Evolutionary conservation across 2,113 vertebrate species (phyloP), one percentile per base, ranked within the genome.

Genomic region (Melanerpes formicivorus): DNA sequence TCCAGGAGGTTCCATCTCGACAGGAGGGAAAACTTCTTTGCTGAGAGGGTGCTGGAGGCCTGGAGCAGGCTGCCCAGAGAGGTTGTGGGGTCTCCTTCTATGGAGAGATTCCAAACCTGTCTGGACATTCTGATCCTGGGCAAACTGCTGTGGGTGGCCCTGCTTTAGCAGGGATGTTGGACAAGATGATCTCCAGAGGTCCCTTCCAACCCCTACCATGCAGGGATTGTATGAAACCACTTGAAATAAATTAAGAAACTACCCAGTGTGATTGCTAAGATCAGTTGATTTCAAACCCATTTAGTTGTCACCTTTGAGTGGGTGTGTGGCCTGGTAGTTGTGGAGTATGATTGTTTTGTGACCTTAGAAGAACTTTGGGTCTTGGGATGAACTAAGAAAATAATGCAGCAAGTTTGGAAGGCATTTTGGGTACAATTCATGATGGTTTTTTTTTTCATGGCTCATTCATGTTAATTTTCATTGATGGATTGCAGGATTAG

Each of bases 321-420:
- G 6, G 5, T 50, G 13, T 56, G 18, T 56, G 40, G 52, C n/a
- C 19, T 15, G 15, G 19, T 17, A 4, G 18, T 56, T 40, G 9
- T 2, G 0, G 32, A 9, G 1, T 59, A 4, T 16, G 17, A 40
- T 64, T 79, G 34, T 59, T 5, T 46, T 0, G 0, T 58, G 40
- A 62, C 22, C 56, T 87, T 18, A 18, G 37, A 30, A 22, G 42
- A 30, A 30, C 4, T 42, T 87, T 70, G 48, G 9, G 7, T 75
- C 52, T 70, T 71, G 63, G 63, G 18, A 48, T 6, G 6, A 50
- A 7, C 32, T 56, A 52, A 52, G n/a, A 46, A 88, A 63, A 65
- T 26, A 71, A 71, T 1, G 4, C 32, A 52, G 40, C 18, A 72
- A 26, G 12, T 59, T 67, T 73, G 48, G 84, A 42, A 81, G 30